A percentile compares a stretch with the other conserved stretches of the same genome.
These are phyloP conservation scores for Hippocampus mohnikei DNA, from an alignment of 2,113 vertebrate genomes.

Conservation along the genomic window DNA sequence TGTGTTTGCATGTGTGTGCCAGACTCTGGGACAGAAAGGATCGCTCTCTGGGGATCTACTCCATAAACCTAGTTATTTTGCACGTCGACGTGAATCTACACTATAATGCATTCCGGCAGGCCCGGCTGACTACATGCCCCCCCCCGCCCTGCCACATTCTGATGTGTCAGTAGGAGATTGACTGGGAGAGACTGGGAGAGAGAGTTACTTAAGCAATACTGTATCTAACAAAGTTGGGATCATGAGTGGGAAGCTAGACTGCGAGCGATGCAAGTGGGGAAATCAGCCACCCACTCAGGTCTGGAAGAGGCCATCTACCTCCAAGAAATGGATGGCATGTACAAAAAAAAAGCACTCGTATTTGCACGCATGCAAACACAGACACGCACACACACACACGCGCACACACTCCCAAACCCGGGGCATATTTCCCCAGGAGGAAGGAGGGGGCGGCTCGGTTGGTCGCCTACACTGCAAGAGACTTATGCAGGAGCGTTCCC, in stretches of 20 bases:
- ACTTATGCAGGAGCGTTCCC: constrained; percentile 55
- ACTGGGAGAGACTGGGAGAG: constrained; percentile 21
- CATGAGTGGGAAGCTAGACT: constrained; percentile 65
- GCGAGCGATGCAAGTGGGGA: constrained; percentile 63
- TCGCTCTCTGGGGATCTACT: constrained; percentile 61
- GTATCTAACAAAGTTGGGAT: constrained; percentile 59
- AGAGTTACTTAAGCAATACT: constrained; percentile 40
- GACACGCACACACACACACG: constrained; percentile 2
- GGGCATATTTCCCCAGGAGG: constrained; percentile 39
- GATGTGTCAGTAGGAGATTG: constrained; percentile 15
- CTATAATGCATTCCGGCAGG: constrained; percentile 51
- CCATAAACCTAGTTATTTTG: constrained; percentile 67
- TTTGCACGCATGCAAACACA: constrained; percentile 22
- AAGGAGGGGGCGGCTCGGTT: neutral
- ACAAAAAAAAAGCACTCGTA: constrained; percentile 41
- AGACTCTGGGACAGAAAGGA: constrained; percentile 55
- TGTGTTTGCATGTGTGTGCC: constrained; percentile 20
- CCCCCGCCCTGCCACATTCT: constrained; percentile 25
- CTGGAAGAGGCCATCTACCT: constrained; percentile 64
- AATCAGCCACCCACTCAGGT: constrained; percentile 68
- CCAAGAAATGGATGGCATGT: constrained; percentile 62
- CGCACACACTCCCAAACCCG: constrained; percentile 24
- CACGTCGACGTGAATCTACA: constrained; percentile 51
- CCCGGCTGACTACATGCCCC: constrained; percentile 23
- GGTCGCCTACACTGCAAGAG: constrained; percentile 50